Evolutionary conservation across 2,888 invertebrate species (phyloP).

Genomic region (Altica lythri): DNA sequence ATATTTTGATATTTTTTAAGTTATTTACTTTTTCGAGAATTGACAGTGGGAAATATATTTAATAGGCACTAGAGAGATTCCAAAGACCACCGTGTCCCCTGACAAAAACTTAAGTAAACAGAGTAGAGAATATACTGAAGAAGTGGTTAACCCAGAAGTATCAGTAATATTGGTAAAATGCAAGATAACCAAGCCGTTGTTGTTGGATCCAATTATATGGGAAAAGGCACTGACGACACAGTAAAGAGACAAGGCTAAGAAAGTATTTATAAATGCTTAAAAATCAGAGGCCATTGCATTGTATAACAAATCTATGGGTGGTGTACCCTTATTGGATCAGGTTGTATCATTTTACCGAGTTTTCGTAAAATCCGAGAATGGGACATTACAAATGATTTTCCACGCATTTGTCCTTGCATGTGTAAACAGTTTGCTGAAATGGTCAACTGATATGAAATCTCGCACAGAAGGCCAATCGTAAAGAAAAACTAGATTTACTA

Average conservation of each 20-base stretch:
- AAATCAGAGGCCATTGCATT: not conserved
- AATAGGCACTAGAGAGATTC: no score
- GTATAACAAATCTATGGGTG: no score
- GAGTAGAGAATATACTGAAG: no score
- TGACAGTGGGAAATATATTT: not conserved
- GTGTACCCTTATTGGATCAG: no score
- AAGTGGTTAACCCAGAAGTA: not conserved
- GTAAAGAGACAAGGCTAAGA: not conserved
- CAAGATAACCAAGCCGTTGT: not conserved
- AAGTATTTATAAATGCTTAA: not conserved
- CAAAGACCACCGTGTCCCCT: no score
- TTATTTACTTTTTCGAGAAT: not conserved
- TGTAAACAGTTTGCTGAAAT: not conserved
- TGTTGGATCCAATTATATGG: conserved; percentile 2
- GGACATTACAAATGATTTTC: no score
- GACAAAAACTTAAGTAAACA: no score
- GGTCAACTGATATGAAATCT: no score
- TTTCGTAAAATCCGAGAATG: not conserved
- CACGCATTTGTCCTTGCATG: no score
- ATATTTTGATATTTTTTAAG: not conserved
- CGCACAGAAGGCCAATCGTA: no score
- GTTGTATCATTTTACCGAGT: not conserved
- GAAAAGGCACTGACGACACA: no score
- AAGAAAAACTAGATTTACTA: no score
- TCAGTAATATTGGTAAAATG: not conserved